Percentiles rank a stretch among this genome's conserved stretches.
Evolutionary conservation across 2,888 invertebrate species (phyloP).

Genomic region (Cataglyphis rosenhaueri): DNA sequence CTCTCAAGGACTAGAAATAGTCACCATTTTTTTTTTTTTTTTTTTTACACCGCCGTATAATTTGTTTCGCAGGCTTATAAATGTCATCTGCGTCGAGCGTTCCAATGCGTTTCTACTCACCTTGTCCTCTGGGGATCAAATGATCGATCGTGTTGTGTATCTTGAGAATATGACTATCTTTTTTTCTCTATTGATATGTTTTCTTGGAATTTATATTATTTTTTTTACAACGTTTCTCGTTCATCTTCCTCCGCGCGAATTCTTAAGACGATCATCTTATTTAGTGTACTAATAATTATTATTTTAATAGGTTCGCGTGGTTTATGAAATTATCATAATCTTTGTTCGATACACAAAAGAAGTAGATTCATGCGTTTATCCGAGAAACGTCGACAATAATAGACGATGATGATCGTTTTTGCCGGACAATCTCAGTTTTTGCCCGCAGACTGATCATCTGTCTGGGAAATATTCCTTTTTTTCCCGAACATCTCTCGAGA

Average conservation of each 20-base stretch:
- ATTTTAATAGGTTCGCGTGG: not conserved
- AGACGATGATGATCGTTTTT: slow-evolving; percentile 11
- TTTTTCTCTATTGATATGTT: slow-evolving; percentile 68
- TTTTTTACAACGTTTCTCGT: not conserved
- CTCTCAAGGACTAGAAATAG: slow-evolving; percentile 78
- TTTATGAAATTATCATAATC: slow-evolving; percentile 11
- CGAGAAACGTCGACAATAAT: slow-evolving; percentile 3
- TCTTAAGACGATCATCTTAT: not conserved
- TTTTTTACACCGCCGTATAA: slow-evolving; percentile 73
- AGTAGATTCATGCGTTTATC: not conserved
- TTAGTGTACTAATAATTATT: not conserved
- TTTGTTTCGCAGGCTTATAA: slow-evolving; percentile 77
- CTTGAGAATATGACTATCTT: slow-evolving; percentile 57
- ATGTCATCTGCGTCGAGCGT: slow-evolving; percentile 76
- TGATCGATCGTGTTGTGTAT: slow-evolving; percentile 66
- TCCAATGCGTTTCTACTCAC: slow-evolving; percentile 60
- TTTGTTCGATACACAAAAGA: not conserved
- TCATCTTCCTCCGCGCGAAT: not conserved
- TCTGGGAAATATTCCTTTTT: slow-evolving; percentile 16
- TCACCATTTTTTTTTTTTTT: slow-evolving; percentile 57
- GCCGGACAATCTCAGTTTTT: not conserved
- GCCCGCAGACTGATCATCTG: not conserved
- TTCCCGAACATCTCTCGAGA: not conserved
- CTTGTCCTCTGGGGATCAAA: slow-evolving; percentile 56
- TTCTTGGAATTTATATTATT: slow-evolving; percentile 58